Evolutionary conservation across 1,140 invertebrate species (phyloP), one percentile per base, ranked within the genome.

Genomic region (Scaptodrosophila lebanonensis): DNA sequence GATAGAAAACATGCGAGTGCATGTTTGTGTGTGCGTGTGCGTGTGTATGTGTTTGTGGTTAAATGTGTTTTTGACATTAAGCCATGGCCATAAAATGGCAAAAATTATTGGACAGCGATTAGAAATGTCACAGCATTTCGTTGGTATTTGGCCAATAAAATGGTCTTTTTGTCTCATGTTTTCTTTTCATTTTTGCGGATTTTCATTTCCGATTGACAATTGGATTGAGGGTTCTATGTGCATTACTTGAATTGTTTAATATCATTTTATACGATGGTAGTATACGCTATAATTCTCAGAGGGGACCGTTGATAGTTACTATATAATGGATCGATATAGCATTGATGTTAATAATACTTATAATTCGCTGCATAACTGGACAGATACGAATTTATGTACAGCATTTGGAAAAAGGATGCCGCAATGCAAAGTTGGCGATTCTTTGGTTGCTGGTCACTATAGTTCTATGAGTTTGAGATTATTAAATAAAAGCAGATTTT

Each of bases 81-180:
- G 73, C 73, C 57, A 54, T 70, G 17, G 64, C 67, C 53, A 70
- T 79, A 82, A 79, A 82, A 75, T 79, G 62, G 49, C 75, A 82
- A 73, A 82, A 82, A 79, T 82, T 69, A 79, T 79, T 79, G 75
- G 72, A 69, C 75, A 66, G 61, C 75, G 75, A 79, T 79, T 79
- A 79, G 61, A 75, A 79, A 79, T 82, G 75, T 63, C 75, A 79
- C 60, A 79, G 70, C 57, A 60, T 52, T 53, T 66, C 66, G 53
- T 43, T 42, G 63, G 47, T 61, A 61, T 61, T 42, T 57, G 32
- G 60, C 48, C 50, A 67, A 59, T 59, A 57, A 56, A 53, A 61
- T 62, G 43, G 20, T 51, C 44, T 61, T 51, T 65, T 54, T 53
- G 27, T 17, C 52, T 35, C 43, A 42, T 48, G 32, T 13, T 33